Evolutionary conservation across 1,140 invertebrate genomes (phyloP), one percentile per base, ranked within the genome.

Genomic region (Zaprionus capensis): DNA sequence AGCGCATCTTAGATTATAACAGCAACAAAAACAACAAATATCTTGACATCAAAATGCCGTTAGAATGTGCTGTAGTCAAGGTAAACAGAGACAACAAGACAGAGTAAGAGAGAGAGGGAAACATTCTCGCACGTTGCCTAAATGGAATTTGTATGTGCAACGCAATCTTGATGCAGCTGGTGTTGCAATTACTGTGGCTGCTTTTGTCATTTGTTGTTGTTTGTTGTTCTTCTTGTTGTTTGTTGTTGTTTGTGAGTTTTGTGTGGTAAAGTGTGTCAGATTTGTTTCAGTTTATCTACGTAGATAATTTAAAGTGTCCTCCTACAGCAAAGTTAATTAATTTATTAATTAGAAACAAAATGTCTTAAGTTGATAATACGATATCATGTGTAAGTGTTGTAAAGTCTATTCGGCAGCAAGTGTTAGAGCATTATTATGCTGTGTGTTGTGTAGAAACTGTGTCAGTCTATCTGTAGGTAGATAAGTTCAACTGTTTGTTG

Each of bases 31-130:
- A 9, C 26, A 56, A 63, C 34, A 68, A 46, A 26, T 61, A 44
- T 64, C 73, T 62, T 51, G 68, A 84, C 77, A 84, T 58, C 68
- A 49, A 64, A 71, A 59, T 55, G 63, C 65, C 69, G 67, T 73
- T 71, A 74, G 56, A 66, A 53, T 36, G 49, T 24, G 38, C n/a
- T 36, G 11, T 31, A 15, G 41, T 28, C 57, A 63, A 62, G 9
- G 31, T 34, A 70, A 44, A 67, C 56, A 55, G 41, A 64, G 68
- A 64, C 41, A 76, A 67, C 46, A 80, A 14, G 12, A 65, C 20
- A 65, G 0, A 11, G 20, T 41, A 41, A 56, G 14, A 34, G 15
- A 62, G 15, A 20, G 38, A 28, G 14, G 17, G 11, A 34, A 55
- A 31, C 41, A 58, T 41, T 34, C 31, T 11, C 41, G 67, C 44